A percentile compares a stretch with the other conserved stretches of the same genome.
phyloP scores from a whole-genome alignment of 1,140 invertebrate species.

The Pollicipes pollicipes region DNA sequence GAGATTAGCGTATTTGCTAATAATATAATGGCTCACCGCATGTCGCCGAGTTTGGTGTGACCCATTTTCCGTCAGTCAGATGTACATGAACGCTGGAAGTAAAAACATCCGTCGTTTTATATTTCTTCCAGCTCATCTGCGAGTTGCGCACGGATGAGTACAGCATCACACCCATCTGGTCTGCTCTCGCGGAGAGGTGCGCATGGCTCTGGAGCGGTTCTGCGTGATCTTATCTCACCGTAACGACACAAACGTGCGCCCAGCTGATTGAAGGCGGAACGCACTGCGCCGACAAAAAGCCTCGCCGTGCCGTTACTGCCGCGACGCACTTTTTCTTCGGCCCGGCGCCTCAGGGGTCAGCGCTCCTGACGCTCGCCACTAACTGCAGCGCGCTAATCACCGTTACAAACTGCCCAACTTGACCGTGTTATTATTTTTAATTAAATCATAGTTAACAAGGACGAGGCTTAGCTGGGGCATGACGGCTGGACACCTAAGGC shows the following conservation, averaged over 20 bases:
- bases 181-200: too few species aligned
- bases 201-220: too few species aligned
- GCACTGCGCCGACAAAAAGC: neutral
- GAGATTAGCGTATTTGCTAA: too few species aligned
- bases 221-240: neutral
- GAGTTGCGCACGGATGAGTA: too few species aligned
- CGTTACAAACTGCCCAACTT: neutral
- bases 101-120: too few species aligned
- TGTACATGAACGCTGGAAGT: too few species aligned
- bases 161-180: too few species aligned
- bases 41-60: too few species aligned
- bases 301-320: too few species aligned
- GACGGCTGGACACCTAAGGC: neutral
- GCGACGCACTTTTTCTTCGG: neutral
- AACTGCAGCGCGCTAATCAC: neutral
- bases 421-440: conserved; percentile 1
- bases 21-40: too few species aligned
- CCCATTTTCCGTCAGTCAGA: too few species aligned
- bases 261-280: neutral
- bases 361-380: neutral
- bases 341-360: neutral
- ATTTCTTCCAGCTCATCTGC: too few species aligned
- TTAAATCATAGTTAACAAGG: conserved; percentile 1
- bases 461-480: neutral
- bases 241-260: neutral